Evolutionary conservation across 2,113 vertebrate genomes (phyloP), one percentile per base, ranked within the genome.

Genomic region (Pseudorectes ferrugineus): DNA sequence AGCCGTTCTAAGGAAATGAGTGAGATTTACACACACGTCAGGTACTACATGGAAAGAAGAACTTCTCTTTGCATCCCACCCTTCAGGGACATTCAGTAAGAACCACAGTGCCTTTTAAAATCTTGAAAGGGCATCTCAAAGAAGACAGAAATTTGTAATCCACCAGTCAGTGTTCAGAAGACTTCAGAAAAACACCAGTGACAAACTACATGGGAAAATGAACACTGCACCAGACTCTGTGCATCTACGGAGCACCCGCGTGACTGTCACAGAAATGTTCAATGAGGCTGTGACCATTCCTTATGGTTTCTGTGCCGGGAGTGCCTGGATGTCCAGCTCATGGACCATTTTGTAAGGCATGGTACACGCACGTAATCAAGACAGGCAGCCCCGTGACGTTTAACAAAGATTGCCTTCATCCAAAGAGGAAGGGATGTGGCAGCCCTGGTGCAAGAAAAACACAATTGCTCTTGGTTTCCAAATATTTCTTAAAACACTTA

Each of bases 121-220:
- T 65, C 78, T 90, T 80, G 62, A 85, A 89, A 93, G 63, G 46
- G 67, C 58, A 83, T 63, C 82, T 82, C 35, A 70, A 55, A 89
- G 89, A 15, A 76, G 43, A 15, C 19, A 57, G 40, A 66, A 29
- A 62, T 77, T 63, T 88, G 7, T 66, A 88, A 85, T 77, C 71
- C 43, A 77, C 43, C 38, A 45, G 66, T 22, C 4, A 22, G 1
- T 6, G 14, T 59, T 76, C 17, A 71, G 46, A 78, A 65, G 62
- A 58, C 19, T 76, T 65, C 43, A 79, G 58, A 55, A 49, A 65
- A 80, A 19, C 16, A 54, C 24, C 33, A 76, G 61, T 61, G 48
- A 66, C 18, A 66, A 90, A 66, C 35, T 25, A 33, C 36, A 17
- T 0, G 38, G 49, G 23, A n/a, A 88, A 93, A 62, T 4, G 22